These are phyloP conservation scores for Platerodrilus igneus DNA, from an alignment of 2,888 invertebrate genomes.

Conservation along the genomic window DNA sequence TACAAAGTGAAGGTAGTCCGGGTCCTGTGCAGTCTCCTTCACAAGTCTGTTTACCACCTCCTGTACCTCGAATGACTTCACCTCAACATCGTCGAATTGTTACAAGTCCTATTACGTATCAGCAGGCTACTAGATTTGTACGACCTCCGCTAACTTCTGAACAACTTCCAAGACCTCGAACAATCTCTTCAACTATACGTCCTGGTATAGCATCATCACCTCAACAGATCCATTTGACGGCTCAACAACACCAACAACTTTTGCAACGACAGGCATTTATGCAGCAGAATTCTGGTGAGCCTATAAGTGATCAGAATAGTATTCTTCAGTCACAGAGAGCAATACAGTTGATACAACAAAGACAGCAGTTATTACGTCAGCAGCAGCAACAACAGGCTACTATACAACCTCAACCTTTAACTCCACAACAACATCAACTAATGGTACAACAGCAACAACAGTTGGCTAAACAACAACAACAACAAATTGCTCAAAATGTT, in stretches of 20 bases:
- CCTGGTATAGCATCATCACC: slow-evolving; percentile 44
- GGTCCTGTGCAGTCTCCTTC: slow-evolving; percentile 52
- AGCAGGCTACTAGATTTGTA: slow-evolving; percentile 38
- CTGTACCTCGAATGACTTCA: slow-evolving; percentile 54
- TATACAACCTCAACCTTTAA: slow-evolving; percentile 37
- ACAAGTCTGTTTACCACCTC: slow-evolving; percentile 47
- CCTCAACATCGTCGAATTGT: slow-evolving; percentile 56
- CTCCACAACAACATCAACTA: slow-evolving; percentile 43
- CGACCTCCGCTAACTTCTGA: slow-evolving; percentile 36
- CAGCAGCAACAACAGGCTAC: slow-evolving; percentile 30
- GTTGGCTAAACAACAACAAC: slow-evolving; percentile 40
- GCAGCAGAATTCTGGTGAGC: slow-evolving; percentile 31
- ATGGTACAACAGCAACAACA: slow-evolving; percentile 44
- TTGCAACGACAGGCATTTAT: slow-evolving; percentile 39
- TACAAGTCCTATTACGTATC: slow-evolving; percentile 51
- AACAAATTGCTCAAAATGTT: slow-evolving; percentile 41
- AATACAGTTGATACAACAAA: slow-evolving; percentile 42
- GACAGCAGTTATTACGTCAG: slow-evolving; percentile 21
- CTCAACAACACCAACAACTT: slow-evolving; percentile 43
- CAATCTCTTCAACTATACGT: slow-evolving; percentile 41
- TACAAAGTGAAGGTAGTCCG: slow-evolving; percentile 58
- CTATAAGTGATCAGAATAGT: slow-evolving; percentile 32
- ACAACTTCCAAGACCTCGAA: slow-evolving; percentile 41
- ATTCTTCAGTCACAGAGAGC: slow-evolving; percentile 5
- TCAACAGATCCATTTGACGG: no score